phyloP scores from a whole-genome alignment of 2,113 vertebrate genomes.

The Pogona vitticeps region DNA sequence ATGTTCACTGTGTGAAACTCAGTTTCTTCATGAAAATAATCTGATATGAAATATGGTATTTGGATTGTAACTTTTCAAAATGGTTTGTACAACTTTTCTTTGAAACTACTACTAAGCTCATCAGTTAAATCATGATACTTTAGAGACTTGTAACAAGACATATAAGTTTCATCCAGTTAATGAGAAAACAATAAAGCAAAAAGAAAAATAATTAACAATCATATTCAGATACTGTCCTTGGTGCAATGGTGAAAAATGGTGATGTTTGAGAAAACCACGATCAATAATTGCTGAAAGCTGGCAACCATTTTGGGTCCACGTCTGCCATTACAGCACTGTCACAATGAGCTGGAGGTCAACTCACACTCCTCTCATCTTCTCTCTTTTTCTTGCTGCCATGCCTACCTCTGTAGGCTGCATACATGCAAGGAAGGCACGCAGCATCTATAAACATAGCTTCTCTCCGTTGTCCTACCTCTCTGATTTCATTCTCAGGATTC shows the following conservation, averaged over 20 bases:
- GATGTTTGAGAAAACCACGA: neutral
- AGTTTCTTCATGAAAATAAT: neutral
- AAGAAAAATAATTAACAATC: neutral
- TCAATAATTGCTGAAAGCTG: neutral
- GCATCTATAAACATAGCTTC: neutral
- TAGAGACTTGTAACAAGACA: neutral
- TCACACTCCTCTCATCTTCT: neutral
- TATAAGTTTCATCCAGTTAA: neutral
- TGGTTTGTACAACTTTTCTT: neutral
- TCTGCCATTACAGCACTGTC: neutral
- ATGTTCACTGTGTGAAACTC: neutral
- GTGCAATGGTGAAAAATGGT: neutral
- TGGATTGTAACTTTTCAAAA: neutral
- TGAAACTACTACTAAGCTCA: neutral
- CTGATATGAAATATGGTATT: neutral
- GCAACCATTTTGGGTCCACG: no score
- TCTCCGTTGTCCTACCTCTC: neutral
- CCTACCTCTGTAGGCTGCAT: neutral
- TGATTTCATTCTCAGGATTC: neutral
- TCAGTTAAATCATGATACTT: neutral
- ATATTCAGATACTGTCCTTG: neutral
- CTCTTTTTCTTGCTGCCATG: neutral
- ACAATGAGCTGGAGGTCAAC: neutral
- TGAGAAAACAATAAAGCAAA: neutral
- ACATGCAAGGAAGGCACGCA: rapidly evolving